Evolutionary conservation across 2,797 vertebrate genomes (phyloP), one percentile per base, ranked within the genome.

Genomic region (Ctenopoma kingsleyae): DNA sequence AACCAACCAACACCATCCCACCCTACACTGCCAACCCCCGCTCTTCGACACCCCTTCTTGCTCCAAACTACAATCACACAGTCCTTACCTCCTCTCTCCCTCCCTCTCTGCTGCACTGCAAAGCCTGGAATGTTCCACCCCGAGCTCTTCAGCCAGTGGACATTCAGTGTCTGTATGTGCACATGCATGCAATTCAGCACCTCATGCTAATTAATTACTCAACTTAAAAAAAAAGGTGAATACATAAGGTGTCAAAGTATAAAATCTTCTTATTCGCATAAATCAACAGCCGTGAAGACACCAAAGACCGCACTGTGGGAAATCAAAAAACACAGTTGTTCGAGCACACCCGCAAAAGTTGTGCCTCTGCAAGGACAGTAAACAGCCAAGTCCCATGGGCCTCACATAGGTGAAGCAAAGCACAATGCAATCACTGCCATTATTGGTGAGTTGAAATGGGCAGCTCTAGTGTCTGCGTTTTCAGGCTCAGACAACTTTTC

Each of bases 101-200:
- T 71, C 74, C 57, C 62, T 64, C 50, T 60, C 74, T 22, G 41
- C 87, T 86, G 81, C 79, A 70, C 88, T 82, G 85, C 84, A 83
- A 85, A 92, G 90, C 63, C 91, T 93, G 93, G 94, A 95, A 95
- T 94, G 92, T 95, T 94, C 92, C 83, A 80, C 80, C 85, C 86
- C 47, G 51, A 90, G 82, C 87, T 80, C 67, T 87, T 86, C 86
- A 89, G 89, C 83, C 85, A 87, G 82, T 84, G 88, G 87, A 91
- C 78, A 77, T 57, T 55, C 71, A 51, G 41, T 43, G 47, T 78
- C 61, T 47, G 11, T 43, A 23, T 63, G 43, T 44, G 41, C 49
- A 43, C 41, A 54, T 50, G 41, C 30, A 25, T 16, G 9, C 43
- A 49, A 50, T 52, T 59, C 22, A 63, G 16, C 22, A 40, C 8